These are phyloP conservation scores for Pentamera pediparva DNA, from an alignment of 53 echinoderm and acorn worm species.

Conservation along the genomic window DNA sequence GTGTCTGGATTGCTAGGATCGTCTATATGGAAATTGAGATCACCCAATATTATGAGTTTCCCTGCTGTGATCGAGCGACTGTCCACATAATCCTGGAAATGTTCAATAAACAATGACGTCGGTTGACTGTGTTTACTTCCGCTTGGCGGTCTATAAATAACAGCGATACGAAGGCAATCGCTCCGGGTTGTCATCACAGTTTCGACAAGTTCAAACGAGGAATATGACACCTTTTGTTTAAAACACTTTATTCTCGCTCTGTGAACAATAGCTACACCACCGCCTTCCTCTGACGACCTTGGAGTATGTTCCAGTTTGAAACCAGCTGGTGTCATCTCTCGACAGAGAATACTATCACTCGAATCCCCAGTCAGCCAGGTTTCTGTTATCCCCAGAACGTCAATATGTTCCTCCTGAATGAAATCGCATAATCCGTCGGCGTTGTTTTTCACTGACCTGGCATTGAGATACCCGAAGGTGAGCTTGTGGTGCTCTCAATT, in stretches of 20 bases:
- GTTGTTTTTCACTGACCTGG: slow-evolving; percentile 16
- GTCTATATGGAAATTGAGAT: slow-evolving; percentile 26
- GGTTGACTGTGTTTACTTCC: slow-evolving; percentile 15
- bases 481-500: background rate
- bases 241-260: slow-evolving; percentile 7
- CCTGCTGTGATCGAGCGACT: background rate
- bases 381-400: slow-evolving; percentile 18
- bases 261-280: slow-evolving; percentile 16
- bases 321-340: background rate
- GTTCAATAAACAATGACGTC: slow-evolving; percentile 10
- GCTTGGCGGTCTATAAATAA: background rate
- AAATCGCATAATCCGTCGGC: background rate
- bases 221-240: slow-evolving; percentile 22
- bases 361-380: slow-evolving; percentile 8
- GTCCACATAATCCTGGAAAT: slow-evolving; percentile 17
- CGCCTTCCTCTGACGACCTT: background rate
- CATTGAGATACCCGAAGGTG: slow-evolving; percentile 10
- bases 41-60: slow-evolving; percentile 19
- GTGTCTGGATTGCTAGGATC: background rate
- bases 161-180: slow-evolving; percentile 1
- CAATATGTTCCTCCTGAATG: background rate
- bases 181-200: slow-evolving; percentile 18
- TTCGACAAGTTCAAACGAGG: slow-evolving; percentile 6
- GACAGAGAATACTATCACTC: slow-evolving; percentile 5
- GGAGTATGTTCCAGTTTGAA: slow-evolving; percentile 12